Conservation (phyloP, 2,797 vertebrate species). For the Anguilla pacifica region DNA sequence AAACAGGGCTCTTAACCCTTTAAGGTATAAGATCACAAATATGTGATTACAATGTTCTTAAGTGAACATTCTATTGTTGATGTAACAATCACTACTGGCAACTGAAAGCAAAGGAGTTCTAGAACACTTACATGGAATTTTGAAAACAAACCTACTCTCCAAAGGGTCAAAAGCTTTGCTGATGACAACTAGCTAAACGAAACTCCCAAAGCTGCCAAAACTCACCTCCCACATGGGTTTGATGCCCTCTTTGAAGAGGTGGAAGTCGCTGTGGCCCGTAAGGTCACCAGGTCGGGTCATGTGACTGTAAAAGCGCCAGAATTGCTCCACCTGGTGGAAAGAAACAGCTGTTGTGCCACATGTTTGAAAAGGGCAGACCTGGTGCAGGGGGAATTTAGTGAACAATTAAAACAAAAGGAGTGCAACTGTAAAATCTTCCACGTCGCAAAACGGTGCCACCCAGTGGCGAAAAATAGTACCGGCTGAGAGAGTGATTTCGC, state of each 20-base stretch:
- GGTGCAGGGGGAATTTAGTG: background rate
- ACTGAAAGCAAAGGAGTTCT: background rate
- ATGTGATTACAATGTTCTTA: background rate
- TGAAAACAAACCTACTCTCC: background rate
- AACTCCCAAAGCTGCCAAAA: slow-evolving; percentile 9
- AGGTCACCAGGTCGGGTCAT: slow-evolving; percentile 83
- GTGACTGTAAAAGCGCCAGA: slow-evolving; percentile 87
- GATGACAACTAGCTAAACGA: background rate
- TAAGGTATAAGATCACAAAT: background rate
- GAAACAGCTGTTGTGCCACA: background rate
- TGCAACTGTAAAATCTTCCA: background rate
- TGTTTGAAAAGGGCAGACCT: background rate
- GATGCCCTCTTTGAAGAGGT: slow-evolving; percentile 85
- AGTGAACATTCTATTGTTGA: background rate
- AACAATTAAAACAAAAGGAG: slow-evolving; percentile 38
- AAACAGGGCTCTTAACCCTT: background rate
- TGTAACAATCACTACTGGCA: background rate
- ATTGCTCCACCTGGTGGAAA: slow-evolving; percentile 78
- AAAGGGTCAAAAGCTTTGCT: background rate
- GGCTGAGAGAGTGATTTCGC: background rate
- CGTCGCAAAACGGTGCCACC: background rate
- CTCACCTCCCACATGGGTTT: slow-evolving; percentile 87
- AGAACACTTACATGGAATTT: background rate
- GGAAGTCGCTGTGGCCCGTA: slow-evolving; percentile 85
- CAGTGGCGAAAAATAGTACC: background rate